Evolutionary conservation across 2,113 vertebrate species (phyloP).

Genomic region (Lophotis ruficrista): DNA sequence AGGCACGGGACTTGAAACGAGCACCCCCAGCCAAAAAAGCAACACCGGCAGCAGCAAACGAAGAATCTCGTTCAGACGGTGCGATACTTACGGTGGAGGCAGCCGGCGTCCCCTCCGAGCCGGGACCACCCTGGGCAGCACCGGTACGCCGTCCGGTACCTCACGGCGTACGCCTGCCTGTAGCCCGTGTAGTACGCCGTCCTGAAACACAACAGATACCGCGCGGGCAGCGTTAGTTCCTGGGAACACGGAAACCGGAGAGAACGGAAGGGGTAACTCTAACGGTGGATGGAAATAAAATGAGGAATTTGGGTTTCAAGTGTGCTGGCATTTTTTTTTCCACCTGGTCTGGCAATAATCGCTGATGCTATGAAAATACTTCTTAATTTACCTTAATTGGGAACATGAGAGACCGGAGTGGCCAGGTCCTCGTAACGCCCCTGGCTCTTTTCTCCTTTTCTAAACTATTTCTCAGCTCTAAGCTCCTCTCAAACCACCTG

Average conservation of each 20-base stretch:
- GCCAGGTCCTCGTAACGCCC: background rate
- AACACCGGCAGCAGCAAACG: fast-evolving
- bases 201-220: conserved; percentile 69
- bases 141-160: conserved; percentile 75
- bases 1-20: background rate
- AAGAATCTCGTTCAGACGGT: fast-evolving
- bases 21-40: background rate
- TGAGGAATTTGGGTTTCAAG: background rate
- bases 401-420: background rate
- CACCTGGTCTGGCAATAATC: background rate
- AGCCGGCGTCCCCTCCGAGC: conserved; percentile 81
- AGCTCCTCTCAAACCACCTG: background rate
- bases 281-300: background rate
- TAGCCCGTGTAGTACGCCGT: conserved; percentile 83
- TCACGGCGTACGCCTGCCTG: conserved; percentile 83
- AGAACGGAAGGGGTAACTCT: too few species aligned
- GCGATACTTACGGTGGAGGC: conserved; percentile 85
- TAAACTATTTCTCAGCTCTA: background rate
- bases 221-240: background rate
- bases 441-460: background rate
- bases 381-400: background rate
- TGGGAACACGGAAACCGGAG: fast-evolving
- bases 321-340: background rate
- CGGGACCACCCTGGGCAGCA: conserved; percentile 91
- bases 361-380: background rate